These are phyloP conservation scores for Branchinecta sandiegonensis DNA, from an alignment of 2,888 invertebrate genomes.

Conservation along the genomic window DNA sequence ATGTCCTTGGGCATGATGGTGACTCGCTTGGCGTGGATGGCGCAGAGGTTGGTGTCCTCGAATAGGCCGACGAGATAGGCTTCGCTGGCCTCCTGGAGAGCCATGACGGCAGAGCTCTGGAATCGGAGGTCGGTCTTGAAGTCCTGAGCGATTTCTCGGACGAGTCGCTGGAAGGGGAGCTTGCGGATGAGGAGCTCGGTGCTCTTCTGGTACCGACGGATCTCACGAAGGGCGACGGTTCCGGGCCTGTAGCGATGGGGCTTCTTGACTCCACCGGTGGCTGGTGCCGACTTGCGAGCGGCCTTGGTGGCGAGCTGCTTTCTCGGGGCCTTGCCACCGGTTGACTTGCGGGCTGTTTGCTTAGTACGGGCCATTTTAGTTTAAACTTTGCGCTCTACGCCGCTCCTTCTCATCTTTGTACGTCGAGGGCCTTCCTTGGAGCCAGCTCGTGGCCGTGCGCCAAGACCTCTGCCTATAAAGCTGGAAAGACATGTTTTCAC, in stretches of 20 bases:
- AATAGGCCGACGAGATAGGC: slow-evolving; percentile 86
- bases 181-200: slow-evolving; percentile 40
- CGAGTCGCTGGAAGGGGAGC: slow-evolving; percentile 39
- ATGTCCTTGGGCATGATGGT: slow-evolving; percentile 98
- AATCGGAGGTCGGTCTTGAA: slow-evolving; percentile 29
- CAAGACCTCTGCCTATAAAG: too few relatives aligned
- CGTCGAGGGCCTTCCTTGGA: too few relatives aligned
- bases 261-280: slow-evolving; percentile 41
- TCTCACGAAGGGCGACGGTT: slow-evolving; percentile 41
- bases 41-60: slow-evolving; percentile 95
- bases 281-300: slow-evolving; percentile 55
- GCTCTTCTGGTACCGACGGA: slow-evolving; percentile 40
- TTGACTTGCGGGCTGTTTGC: slow-evolving; percentile 93
- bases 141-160: slow-evolving; percentile 35
- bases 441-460: too few relatives aligned
- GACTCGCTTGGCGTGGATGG: slow-evolving; percentile 90
- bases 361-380: slow-evolving; percentile 82
- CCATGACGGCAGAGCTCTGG: slow-evolving; percentile 24
- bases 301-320: slow-evolving; percentile 88
- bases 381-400: too few relatives aligned
- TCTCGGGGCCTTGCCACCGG: slow-evolving; percentile 91
- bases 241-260: slow-evolving; percentile 40
- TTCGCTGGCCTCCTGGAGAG: slow-evolving; percentile 62
- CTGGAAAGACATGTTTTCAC: too few relatives aligned
- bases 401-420: too few relatives aligned